Conservation (phyloP, 2,888 invertebrate genomes). For the Rhodophaea formosa region DNA sequence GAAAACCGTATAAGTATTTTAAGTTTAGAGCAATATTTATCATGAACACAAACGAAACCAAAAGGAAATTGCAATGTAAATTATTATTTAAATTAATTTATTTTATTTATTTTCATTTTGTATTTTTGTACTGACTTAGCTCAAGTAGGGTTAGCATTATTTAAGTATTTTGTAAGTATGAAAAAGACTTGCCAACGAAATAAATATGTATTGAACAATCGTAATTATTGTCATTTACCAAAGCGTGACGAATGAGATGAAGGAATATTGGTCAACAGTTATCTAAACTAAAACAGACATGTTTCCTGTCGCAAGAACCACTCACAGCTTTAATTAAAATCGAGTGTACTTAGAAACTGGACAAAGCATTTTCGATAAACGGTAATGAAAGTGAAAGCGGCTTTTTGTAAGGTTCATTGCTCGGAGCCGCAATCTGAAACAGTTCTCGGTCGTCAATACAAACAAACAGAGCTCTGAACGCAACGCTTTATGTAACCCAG, state of each 20-base stretch:
- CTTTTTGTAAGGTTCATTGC: constrained; percentile 52
- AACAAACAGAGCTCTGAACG: constrained; percentile 39
- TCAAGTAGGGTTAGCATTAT: constrained; percentile 22
- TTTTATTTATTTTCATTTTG: constrained; percentile 39
- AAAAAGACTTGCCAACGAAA: constrained; percentile 51
- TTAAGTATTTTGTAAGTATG: constrained; percentile 19
- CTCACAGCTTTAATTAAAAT: constrained; percentile 21
- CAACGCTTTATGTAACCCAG: constrained; percentile 46
- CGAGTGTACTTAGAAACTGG: constrained; percentile 20
- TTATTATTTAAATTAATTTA: constrained; percentile 44
- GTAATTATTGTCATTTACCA: constrained; percentile 8
- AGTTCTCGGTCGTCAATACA: constrained; percentile 29
- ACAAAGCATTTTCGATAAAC: constrained; percentile 31
- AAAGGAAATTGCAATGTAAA: constrained; percentile 63
- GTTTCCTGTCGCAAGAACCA: constrained; percentile 16
- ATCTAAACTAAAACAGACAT: constrained; percentile 14
- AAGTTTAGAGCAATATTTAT: constrained; percentile 27
- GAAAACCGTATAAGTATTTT: background rate
- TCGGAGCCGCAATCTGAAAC: constrained; percentile 41
- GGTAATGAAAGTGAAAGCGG: constrained; percentile 65
- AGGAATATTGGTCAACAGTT: constrained; percentile 8
- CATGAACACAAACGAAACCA: constrained; percentile 52
- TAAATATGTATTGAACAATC: constrained; percentile 31
- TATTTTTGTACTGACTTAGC: constrained; percentile 23
- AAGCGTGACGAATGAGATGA: constrained; percentile 11